Conservation (phyloP, 2,113 vertebrate species). For the Illadopsis cleaveri region DNA sequence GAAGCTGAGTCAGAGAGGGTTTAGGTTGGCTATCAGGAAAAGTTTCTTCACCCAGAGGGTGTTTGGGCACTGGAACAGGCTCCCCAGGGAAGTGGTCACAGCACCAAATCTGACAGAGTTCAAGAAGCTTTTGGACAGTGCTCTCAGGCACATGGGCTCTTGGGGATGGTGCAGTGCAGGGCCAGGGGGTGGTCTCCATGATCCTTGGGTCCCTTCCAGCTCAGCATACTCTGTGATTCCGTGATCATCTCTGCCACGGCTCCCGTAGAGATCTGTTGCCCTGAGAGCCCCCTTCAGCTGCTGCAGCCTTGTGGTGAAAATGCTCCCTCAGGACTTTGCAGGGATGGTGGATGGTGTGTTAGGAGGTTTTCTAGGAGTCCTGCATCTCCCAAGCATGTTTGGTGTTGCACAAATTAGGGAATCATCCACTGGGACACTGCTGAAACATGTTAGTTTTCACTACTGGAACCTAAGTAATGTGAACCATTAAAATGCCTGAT, state of each 20-base stretch:
- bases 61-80: background rate
- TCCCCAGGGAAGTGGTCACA: background rate
- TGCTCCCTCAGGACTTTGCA: background rate
- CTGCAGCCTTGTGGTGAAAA: background rate
- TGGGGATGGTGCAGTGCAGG: background rate
- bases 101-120: background rate
- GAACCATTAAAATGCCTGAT: background rate
- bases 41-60: background rate
- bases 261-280: accelerated
- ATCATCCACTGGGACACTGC: too few relatives aligned
- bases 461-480: background rate
- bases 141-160: background rate
- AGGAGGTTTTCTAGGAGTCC: background rate
- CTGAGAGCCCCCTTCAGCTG: accelerated
- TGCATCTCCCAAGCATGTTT: background rate
- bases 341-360: accelerated
- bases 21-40: background rate
- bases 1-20: background rate
- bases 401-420: too few relatives aligned
- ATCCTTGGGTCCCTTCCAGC: background rate
- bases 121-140: too few relatives aligned
- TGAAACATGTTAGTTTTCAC: background rate
- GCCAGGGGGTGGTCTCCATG: accelerated
- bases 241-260: background rate
- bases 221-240: accelerated